These are phyloP conservation scores for Blastobasis lacticolella DNA, from an alignment of 2,888 invertebrate species.

Conservation along the genomic window DNA sequence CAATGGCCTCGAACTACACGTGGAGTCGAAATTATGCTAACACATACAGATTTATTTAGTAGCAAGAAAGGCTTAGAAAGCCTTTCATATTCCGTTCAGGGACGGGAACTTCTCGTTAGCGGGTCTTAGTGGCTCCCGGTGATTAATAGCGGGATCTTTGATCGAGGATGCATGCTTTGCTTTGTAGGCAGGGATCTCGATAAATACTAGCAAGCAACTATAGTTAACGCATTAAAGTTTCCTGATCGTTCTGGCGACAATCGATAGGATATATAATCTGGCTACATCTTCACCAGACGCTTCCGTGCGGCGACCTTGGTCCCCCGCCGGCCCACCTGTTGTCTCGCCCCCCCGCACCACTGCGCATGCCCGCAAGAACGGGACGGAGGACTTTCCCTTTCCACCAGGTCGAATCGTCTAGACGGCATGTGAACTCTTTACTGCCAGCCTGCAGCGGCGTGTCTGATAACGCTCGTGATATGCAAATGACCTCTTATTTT, in stretches of 20 bases:
- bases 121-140: too few relatives aligned
- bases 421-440: slow-evolving; percentile 69
- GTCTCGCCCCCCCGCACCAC: slow-evolving; percentile 39
- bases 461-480: neutral
- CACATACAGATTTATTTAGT: too few relatives aligned
- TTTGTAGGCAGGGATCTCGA: too few relatives aligned
- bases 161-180: too few relatives aligned
- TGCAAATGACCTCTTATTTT: slow-evolving; percentile 1
- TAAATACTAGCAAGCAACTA: too few relatives aligned
- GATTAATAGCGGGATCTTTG: too few relatives aligned
- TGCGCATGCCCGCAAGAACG: slow-evolving; percentile 64
- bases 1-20: too few relatives aligned
- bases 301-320: slow-evolving; percentile 69
- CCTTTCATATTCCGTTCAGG: too few relatives aligned
- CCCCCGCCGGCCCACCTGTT: slow-evolving; percentile 52
- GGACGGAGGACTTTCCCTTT: slow-evolving; percentile 43
- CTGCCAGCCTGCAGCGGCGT: slow-evolving; percentile 19
- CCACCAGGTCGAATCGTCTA: slow-evolving; percentile 67
- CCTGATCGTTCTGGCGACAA: slow-evolving; percentile 13
- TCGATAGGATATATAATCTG: slow-evolving; percentile 58
- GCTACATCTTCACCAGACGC: slow-evolving; percentile 60
- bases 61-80: too few relatives aligned
- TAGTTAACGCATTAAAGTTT: too few relatives aligned
- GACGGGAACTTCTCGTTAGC: too few relatives aligned
- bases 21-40: too few relatives aligned